Evolutionary conservation across 2,797 vertebrate species (phyloP).

Genomic region (Carapus acus): DNA sequence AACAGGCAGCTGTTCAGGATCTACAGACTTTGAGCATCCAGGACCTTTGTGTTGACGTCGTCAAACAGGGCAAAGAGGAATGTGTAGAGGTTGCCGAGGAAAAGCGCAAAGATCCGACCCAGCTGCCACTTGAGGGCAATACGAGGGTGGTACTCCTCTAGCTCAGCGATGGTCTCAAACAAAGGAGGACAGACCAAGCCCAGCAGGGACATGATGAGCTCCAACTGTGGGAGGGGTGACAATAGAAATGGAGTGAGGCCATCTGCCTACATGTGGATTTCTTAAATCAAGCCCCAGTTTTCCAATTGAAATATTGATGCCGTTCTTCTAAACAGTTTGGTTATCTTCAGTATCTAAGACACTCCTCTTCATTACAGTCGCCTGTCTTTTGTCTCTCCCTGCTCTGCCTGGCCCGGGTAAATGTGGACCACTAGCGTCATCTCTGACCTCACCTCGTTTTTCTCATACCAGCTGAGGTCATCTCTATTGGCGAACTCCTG

Average conservation of each 20-base stretch:
- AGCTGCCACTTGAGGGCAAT: constrained; percentile 98
- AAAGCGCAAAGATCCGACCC: constrained; percentile 94
- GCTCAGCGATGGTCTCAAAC: constrained; percentile 92
- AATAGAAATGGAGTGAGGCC: no score
- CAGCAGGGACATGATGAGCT: constrained; percentile 96
- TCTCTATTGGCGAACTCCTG: constrained; percentile 86
- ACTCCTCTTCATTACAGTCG: no score
- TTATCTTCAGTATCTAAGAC: no score
- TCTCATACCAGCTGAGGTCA: constrained; percentile 92
- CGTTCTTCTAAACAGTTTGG: no score
- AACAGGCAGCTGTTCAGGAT: neutral
- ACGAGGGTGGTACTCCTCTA: constrained; percentile 96
- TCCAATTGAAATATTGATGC: no score
- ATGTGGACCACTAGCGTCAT: neutral
- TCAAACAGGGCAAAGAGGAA: constrained; percentile 95
- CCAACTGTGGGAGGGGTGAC: constrained; percentile 72
- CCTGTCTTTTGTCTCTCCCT: no score
- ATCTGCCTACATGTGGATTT: no score
- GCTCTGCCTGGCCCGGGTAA: no score
- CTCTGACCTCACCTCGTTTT: constrained; percentile 85
- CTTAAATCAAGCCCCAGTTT: no score
- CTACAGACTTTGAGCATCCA: neutral
- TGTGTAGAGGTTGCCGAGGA: constrained; percentile 95
- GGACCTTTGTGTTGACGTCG: constrained; percentile 92
- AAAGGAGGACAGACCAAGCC: constrained; percentile 95